Base-by-base conservation (phyloP, 1,140 invertebrate genomes). In the Palaemon carinicauda region DNA sequence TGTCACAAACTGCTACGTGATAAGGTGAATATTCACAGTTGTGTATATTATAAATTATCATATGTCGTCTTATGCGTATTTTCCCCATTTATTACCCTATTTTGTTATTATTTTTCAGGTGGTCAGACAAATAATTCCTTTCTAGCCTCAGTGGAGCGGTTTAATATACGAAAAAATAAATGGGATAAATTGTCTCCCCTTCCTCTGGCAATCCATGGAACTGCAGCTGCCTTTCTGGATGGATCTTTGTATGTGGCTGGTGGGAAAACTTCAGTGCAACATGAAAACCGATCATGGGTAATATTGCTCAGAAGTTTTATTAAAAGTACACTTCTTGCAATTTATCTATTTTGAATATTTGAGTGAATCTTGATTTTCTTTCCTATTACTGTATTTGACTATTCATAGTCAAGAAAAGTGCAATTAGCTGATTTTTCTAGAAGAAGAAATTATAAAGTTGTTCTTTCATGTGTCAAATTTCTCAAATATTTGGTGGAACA, bases 221-320 rank as follows among this genome's bases (percentile, higher is more conserved):
- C 77, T 9, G 60, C 77, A 17, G 84, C 84, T 21, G 51, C 84
- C 41, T 86, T 86, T 65, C 65, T 86, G 4, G 84, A 86, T 33
- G 84, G 84, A 4, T 51, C 24, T 19, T 78, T 86, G 21, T 86
- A 86, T 27, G 33, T 86, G 3, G 51, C 75, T 33, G 84, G 84
- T 24, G 84, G 84, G 1, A 86, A 74, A 65, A 80, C 84, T 3
- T 15, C 27, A 15, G 17, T 41, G n/a, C 50, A 51, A 21, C 80
- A 86, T 24, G 54, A 86, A 12, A 21, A 69, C n/a, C 41, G 73
- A 15, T 52, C 80, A 5, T 80, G 56, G 84, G 84, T 86, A 33
- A 79, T 33, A 27, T 31, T 24, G 21, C 1, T n/a, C 65, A 69
- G n/a, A 21, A 69, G 29, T 24, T 24, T 31, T 27, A 14, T 69